phyloP scores from a whole-genome alignment of 2,888 invertebrate species.

The Leucophenga montana region DNA sequence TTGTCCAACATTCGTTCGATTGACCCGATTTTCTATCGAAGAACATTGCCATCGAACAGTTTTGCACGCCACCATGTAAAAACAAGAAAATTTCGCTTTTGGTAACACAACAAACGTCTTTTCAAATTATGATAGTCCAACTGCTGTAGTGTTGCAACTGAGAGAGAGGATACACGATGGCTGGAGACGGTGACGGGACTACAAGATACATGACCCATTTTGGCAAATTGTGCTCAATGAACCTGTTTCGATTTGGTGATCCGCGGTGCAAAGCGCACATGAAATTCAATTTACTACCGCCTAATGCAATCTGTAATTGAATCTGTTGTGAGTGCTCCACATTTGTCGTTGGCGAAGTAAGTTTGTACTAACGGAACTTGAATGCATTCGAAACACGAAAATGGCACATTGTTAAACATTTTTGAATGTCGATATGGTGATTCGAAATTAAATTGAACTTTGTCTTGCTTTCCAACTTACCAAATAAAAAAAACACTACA shows the following conservation, averaged over 20 bases:
- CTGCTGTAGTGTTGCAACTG: slow-evolving; percentile 23
- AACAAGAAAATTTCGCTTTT: slow-evolving; percentile 2
- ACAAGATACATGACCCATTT: slow-evolving; percentile 58
- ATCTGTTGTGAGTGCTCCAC: slow-evolving; percentile 13
- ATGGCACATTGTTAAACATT: not conserved
- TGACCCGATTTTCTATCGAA: not conserved
- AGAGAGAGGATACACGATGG: not conserved
- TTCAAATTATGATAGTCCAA: not conserved
- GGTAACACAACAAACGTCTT: not conserved
- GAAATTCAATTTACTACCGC: no score
- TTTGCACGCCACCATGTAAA: not conserved
- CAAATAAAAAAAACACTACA: no score
- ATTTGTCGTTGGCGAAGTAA: slow-evolving; percentile 42
- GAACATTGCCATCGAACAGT: not conserved
- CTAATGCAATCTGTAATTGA: not conserved
- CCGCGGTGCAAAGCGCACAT: no score
- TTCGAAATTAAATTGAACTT: no score
- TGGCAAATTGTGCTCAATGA: slow-evolving; percentile 42
- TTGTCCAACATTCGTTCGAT: slow-evolving; percentile 2
- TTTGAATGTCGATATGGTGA: no score
- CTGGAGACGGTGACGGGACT: slow-evolving; percentile 47
- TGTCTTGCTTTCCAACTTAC: no score
- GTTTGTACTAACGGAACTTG: slow-evolving; percentile 11
- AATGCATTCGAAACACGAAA: not conserved
- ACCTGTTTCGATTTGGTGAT: slow-evolving; percentile 49